These are phyloP conservation scores for Antechinus flavipes DNA, from an alignment of 2,113 vertebrate genomes.

Conservation along the genomic window DNA sequence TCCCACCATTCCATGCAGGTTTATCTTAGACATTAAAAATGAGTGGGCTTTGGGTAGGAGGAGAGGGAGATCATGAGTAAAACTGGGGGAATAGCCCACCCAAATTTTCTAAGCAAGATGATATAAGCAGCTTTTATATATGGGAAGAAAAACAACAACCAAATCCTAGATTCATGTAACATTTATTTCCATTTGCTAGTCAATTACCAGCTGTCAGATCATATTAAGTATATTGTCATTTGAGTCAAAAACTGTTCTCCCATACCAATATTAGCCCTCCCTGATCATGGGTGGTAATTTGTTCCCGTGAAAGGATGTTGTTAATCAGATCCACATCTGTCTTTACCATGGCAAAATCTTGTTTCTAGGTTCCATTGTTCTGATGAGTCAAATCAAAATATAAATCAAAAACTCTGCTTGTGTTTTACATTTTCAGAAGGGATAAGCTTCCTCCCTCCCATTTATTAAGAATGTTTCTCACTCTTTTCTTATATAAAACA, in stretches of 20 bases:
- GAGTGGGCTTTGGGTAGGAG: not conserved
- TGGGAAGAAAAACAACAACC: slow-evolving; percentile 12
- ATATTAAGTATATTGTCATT: slow-evolving; percentile 63
- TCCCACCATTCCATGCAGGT: not conserved
- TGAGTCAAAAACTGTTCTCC: slow-evolving; percentile 64
- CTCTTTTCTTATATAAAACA: slow-evolving; percentile 57
- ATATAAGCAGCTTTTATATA: slow-evolving; percentile 38
- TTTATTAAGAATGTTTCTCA: slow-evolving; percentile 48
- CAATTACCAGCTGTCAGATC: slow-evolving; percentile 73
- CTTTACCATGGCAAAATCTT: slow-evolving; percentile 53
- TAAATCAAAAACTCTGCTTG: slow-evolving; percentile 45
- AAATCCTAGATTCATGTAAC: slow-evolving; percentile 67
- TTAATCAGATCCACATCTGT: slow-evolving; percentile 65
- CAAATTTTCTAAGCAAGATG: slow-evolving; percentile 59
- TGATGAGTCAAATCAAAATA: slow-evolving; percentile 58
- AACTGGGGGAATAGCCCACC: not conserved
- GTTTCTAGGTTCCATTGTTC: slow-evolving; percentile 36
- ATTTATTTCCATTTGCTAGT: slow-evolving; percentile 74
- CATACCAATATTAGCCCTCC: slow-evolving; percentile 60
- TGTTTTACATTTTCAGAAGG: slow-evolving; percentile 20
- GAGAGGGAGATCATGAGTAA: not conserved
- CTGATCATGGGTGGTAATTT: slow-evolving; percentile 67
- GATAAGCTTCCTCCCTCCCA: slow-evolving; percentile 30
- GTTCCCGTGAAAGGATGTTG: slow-evolving; percentile 45
- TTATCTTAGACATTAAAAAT: not conserved